Evolutionary conservation across 2,888 invertebrate species (phyloP), one percentile per base, ranked within the genome.

Genomic region (Dysmachus trigonus): DNA sequence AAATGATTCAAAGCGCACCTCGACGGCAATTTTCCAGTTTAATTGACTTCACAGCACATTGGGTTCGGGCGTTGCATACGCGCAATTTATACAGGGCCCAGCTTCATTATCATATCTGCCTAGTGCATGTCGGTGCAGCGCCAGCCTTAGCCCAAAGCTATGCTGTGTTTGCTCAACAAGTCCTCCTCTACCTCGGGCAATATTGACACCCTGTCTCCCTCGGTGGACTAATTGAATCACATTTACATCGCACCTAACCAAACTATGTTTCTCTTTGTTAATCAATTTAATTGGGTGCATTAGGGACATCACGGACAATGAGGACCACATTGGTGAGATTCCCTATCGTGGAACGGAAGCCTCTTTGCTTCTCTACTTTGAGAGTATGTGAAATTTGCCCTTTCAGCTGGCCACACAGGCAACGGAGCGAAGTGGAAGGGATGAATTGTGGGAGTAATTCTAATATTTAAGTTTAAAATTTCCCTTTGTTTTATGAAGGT

Each of bases 231-330:
- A 73, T 73, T 73, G 73, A 73, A 73, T 73, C 35, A 33, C 73
- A 73, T 73, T 73, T 73, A 73, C 73, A 73, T 73, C 33, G 73
- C 73, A 73, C 73, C 73, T 73, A 62, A 62, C 62, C 62, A 62
- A 62, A 62, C 22, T 62, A 62, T 62, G 62, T 62, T 62, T 62
- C 62, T 62, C 62, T 62, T 62, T 62, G 62, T 62, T 62, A 62
- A 62, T 62, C 62, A 62, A 62, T 62, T 62, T 62, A 62, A 62
- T 62, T 62, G 62, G 62, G 62, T 62, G 62, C 62, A 62, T 62
- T 62, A 62, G 62, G 62, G 62, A 62, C 62, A 22, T 27, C 62
- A 22, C 22, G 62, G 18, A 62, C 62, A 62, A 62, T 62, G 62
- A 27, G 62, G 62, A 18, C 22, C 62, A 18, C 27, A 13, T 4